Conservation (phyloP, 2,797 vertebrate genomes). For the Artibeus lituratus region DNA sequence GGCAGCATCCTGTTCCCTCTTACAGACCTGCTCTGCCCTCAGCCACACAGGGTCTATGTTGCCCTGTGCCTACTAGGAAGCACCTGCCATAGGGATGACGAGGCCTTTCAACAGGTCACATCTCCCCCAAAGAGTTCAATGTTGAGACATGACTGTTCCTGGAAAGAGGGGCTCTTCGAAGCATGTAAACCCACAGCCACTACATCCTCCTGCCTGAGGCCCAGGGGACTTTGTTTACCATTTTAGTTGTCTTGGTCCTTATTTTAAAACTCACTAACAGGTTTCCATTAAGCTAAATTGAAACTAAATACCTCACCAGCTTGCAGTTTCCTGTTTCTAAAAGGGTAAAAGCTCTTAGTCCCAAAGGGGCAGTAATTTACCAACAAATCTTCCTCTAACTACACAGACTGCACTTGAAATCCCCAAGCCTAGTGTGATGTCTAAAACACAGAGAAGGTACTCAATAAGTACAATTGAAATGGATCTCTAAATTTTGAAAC, state of each 20-base stretch:
- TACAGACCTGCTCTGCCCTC: neutral
- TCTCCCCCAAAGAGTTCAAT: neutral
- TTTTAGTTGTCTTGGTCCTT: conserved; percentile 66
- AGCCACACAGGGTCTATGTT: neutral
- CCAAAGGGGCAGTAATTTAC: conserved; percentile 61
- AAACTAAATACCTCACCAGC: conserved; percentile 73
- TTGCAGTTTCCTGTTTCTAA: conserved; percentile 65
- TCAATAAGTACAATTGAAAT: neutral
- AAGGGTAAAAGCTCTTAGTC: conserved; percentile 64
- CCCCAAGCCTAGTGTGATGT: neutral
- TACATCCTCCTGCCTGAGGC: conserved; percentile 27
- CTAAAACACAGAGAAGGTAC: neutral
- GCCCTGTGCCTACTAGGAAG: conserved; percentile 7
- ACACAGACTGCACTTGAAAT: conserved; percentile 43
- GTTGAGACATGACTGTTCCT: conserved; percentile 37
- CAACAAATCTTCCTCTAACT: conserved; percentile 51
- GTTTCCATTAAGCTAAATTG: conserved; percentile 73
- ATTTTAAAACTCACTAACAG: conserved; percentile 76
- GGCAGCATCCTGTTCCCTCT: neutral
- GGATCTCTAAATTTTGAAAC: conserved; percentile 27
- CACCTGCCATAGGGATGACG: neutral
- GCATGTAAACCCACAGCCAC: conserved; percentile 33
- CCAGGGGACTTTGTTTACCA: conserved; percentile 54
- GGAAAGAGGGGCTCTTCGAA: conserved; percentile 51
- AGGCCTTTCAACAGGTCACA: neutral